A percentile compares a stretch with the other conserved stretches of the same genome.
Evolutionary conservation across 2,797 vertebrate species (phyloP).

Genomic region (Eulemur mongoz): DNA sequence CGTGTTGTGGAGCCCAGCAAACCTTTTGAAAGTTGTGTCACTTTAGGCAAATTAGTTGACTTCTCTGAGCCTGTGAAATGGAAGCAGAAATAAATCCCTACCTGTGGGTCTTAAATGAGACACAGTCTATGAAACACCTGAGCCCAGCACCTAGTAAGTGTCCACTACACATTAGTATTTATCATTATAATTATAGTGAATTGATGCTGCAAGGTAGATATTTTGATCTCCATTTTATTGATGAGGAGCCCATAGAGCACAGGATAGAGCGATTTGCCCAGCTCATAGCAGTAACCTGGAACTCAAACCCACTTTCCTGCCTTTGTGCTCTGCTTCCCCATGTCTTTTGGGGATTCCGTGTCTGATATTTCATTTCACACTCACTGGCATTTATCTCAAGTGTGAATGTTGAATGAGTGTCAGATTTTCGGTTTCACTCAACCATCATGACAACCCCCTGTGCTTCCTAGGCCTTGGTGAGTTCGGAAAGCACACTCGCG

Average conservation of each 20-base stretch:
- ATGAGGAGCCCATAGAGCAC: neutral
- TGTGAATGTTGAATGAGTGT: neutral
- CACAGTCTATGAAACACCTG: neutral
- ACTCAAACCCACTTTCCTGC: neutral
- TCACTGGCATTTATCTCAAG: fast-evolving
- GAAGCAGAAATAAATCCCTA: neutral
- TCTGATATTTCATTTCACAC: neutral
- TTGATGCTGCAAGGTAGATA: neutral
- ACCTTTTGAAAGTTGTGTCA: neutral
- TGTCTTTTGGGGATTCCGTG: fast-evolving
- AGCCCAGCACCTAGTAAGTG: neutral
- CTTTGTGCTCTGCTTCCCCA: neutral
- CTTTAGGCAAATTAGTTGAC: neutral
- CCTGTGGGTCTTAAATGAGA: neutral
- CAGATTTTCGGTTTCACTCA: neutral
- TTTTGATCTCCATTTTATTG: neutral
- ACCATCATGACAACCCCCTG: fast-evolving
- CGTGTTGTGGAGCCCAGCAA: neutral
- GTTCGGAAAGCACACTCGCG: neutral
- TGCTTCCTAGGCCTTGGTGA: neutral
- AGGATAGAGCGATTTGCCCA: neutral
- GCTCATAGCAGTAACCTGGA: neutral
- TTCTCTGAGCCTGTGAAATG: neutral
- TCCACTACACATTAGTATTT: too few species aligned
- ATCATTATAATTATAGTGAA: neutral